Conservation (phyloP, 2,113 vertebrate genomes). For the Xenopus laevis region DNA sequence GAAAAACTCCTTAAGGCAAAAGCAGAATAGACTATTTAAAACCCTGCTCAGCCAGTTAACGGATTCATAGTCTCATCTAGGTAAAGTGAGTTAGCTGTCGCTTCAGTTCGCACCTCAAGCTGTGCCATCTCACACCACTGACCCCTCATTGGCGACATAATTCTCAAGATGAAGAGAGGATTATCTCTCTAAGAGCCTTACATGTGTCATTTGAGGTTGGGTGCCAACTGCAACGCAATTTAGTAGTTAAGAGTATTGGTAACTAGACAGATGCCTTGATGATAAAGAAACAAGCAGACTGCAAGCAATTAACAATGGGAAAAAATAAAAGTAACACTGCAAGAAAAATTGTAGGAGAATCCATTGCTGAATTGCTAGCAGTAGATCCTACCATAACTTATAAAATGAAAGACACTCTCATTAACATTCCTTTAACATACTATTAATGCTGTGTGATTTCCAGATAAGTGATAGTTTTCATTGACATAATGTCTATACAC, state of each 20-base stretch:
- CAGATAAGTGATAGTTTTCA: too few species aligned
- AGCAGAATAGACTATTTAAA: constrained; percentile 48
- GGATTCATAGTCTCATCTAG: constrained; percentile 57
- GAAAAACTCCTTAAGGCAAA: constrained; percentile 51
- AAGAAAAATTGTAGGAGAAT: too few species aligned
- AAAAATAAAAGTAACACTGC: not conserved
- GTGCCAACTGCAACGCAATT: constrained; percentile 60
- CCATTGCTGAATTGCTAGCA: too few species aligned
- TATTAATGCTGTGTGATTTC: too few species aligned
- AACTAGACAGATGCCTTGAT: constrained; percentile 64
- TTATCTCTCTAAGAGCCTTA: constrained; percentile 77
- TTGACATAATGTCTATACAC: too few species aligned
- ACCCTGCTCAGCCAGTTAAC: constrained; percentile 53
- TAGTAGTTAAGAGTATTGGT: constrained; percentile 60
- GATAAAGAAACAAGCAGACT: constrained; percentile 59
- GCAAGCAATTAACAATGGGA: constrained; percentile 57
- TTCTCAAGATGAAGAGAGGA: constrained; percentile 59
- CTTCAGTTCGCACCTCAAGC: constrained; percentile 65
- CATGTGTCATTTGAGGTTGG: constrained; percentile 64
- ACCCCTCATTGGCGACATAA: constrained; percentile 71
- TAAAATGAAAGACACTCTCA: too few species aligned
- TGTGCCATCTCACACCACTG: constrained; percentile 64
- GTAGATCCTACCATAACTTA: too few species aligned
- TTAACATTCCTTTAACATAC: too few species aligned
- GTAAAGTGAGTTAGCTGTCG: constrained; percentile 57